Base-by-base conservation (phyloP, 2,113 vertebrate species). In the Murina feae region DNA sequence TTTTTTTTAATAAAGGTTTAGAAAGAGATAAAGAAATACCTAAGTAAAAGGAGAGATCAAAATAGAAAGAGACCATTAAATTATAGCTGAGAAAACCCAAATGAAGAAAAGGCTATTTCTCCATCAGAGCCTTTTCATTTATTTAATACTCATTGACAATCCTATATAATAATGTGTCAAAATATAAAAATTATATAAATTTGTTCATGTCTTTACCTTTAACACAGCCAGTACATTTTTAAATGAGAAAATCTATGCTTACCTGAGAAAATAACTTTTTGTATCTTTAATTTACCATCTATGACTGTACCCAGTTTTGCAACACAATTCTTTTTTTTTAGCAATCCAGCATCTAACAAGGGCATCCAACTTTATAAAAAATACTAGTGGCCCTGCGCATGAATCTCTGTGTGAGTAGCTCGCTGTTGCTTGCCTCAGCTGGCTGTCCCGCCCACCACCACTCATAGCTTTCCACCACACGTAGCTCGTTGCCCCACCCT, bases 201-300 rank as follows among this genome's bases (percentile, higher is more conserved):
- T 49, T 83, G 37, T 58, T 90, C 42, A 7, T 51, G 2, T 14
- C 44, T 89, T 95, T 89, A 47, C 32, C 23, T 75, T 53, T 72
- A 88, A 68, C 10, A 71, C 60, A 17, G 39, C 76, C 9, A 58
- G 20, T 18, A 76, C n/a, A 72, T 35, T 87, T 92, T 51, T 53
- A 94, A 89, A 80, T 85, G 39, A 39, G 53, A 93, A 96, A 94
- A 30, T 21, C 2, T 71, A 60, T 82, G 21, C 39, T 5, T 37
- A 88, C 65, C 37, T 76, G 47, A 60, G 55, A 96, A 82, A 84
- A 93, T 68, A 81, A 71, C 86, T 86, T 94, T 49, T 37, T 75
- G 20, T 23, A 30, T 42, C 39, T 85, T 49, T 90, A 82, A 95
- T 89, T 91, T 80, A 55, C 32, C 20, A 74, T 60, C 35, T 84